These are phyloP conservation scores for Hexactinellida sp. DNA, from an alignment of 37 sponge, comb jelly and placozoan genomes.

Conservation along the genomic window DNA sequence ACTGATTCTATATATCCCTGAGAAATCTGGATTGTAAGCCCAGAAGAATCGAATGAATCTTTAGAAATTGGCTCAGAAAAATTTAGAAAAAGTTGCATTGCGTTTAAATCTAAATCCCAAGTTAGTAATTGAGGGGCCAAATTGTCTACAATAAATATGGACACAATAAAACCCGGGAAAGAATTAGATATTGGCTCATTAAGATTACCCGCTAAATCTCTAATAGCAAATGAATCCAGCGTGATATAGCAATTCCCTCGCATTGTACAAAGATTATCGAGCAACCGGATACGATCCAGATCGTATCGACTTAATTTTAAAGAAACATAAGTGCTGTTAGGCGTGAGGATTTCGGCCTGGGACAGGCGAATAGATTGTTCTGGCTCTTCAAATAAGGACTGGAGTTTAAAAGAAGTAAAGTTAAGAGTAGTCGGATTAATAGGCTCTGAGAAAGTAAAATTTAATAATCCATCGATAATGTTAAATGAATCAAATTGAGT, in stretches of 20 bases:
- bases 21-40: slow-evolving; percentile 46
- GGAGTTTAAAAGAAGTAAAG: slow-evolving; percentile 31
- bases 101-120: slow-evolving; percentile 57
- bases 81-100: slow-evolving; percentile 37
- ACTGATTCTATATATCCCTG: slow-evolving; percentile 29
- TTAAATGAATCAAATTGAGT: slow-evolving; percentile 37
- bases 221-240: slow-evolving; percentile 25
- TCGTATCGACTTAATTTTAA: slow-evolving; percentile 38
- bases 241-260: slow-evolving; percentile 66
- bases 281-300: slow-evolving; percentile 41
- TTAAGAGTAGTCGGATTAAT: slow-evolving; percentile 37
- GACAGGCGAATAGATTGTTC: slow-evolving; percentile 22
- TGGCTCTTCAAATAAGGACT: slow-evolving; percentile 44
- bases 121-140: slow-evolving; percentile 30
- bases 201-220: slow-evolving; percentile 45
- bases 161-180: slow-evolving; percentile 40
- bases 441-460: slow-evolving; percentile 57
- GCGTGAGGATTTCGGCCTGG: slow-evolving; percentile 18
- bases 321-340: slow-evolving; percentile 32
- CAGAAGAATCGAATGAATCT: slow-evolving; percentile 29
- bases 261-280: slow-evolving; percentile 35
- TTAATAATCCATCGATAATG: slow-evolving; percentile 39
- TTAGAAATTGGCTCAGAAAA: slow-evolving; percentile 66
- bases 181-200: slow-evolving; percentile 20
- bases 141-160: slow-evolving; percentile 26